Evolutionary conservation across 2,113 vertebrate genomes (phyloP).

Genomic region (Tenebrosternarchus preto): DNA sequence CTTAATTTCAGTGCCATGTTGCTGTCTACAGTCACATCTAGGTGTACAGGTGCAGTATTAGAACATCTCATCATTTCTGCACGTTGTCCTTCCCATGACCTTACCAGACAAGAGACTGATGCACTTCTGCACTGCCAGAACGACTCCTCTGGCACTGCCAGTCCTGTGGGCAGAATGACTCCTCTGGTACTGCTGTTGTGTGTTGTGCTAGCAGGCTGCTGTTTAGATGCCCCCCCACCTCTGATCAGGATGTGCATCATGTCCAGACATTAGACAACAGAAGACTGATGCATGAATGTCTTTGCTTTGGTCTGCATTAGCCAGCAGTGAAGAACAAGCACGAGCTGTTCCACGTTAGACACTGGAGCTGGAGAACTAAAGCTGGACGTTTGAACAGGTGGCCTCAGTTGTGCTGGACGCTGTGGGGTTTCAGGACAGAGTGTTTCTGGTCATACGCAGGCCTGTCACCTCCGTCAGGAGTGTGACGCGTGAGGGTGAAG

Average conservation of each 20-base stretch:
- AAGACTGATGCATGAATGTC: background rate
- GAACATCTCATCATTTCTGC: background rate
- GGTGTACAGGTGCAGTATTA: no score
- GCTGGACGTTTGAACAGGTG: conserved; percentile 4
- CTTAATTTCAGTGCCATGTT: no score
- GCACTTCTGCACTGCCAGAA: background rate
- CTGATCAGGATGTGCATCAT: conserved; percentile 8
- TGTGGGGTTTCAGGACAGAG: background rate
- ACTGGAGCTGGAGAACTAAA: background rate
- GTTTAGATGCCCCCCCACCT: no score
- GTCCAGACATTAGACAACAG: conserved; percentile 10
- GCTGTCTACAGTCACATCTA: no score
- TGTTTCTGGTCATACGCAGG: conserved; percentile 19
- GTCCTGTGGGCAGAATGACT: conserved; percentile 9
- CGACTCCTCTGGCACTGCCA: no score
- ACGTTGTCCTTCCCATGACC: background rate
- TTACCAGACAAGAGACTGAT: background rate
- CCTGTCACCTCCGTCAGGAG: conserved; percentile 23
- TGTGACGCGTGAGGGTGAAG: conserved; percentile 2
- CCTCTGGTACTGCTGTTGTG: no score
- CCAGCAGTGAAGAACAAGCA: background rate
- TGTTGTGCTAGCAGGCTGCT: no score
- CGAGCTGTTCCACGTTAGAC: background rate
- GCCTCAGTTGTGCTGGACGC: background rate
- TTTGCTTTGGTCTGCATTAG: background rate